Evolutionary conservation across 2,888 invertebrate species (phyloP).

Genomic region (Allophyes oxyacanthae): DNA sequence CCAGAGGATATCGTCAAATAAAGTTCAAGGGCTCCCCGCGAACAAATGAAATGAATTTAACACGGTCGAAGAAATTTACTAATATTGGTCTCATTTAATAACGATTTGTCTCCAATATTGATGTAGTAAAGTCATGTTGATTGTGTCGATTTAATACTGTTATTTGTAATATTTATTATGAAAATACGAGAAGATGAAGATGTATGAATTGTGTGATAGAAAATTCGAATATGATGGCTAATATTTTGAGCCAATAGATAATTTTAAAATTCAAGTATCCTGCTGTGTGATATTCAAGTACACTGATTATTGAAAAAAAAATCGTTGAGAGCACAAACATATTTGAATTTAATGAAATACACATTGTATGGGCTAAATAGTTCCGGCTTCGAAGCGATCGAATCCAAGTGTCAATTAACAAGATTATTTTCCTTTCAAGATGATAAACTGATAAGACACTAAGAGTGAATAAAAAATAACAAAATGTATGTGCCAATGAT

Average conservation of each 20-base stretch:
- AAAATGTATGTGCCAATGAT: constrained; percentile 54
- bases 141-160: constrained; percentile 47
- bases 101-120: constrained; percentile 40
- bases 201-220: constrained; percentile 28
- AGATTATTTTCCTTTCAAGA: constrained; percentile 44
- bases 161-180: constrained; percentile 47
- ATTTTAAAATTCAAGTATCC: constrained; percentile 28
- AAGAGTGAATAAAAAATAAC: constrained; percentile 19
- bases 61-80: constrained; percentile 43
- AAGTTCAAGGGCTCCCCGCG: constrained; percentile 24
- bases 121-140: constrained; percentile 39
- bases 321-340: constrained; percentile 48
- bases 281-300: constrained; percentile 47
- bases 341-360: constrained; percentile 33
- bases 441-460: constrained; percentile 16
- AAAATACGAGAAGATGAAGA: constrained; percentile 20
- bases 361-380: constrained; percentile 28
- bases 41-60: constrained; percentile 52
- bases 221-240: constrained; percentile 42
- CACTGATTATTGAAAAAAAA: constrained; percentile 31
- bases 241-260: constrained; percentile 34
- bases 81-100: constrained; percentile 41
- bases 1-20: constrained; percentile 30
- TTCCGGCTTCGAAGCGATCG: constrained; percentile 42
- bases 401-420: constrained; percentile 50